Base-by-base conservation (phyloP, 92 coral and sea anemone species). In the Epizoanthus illoricatus region DNA sequence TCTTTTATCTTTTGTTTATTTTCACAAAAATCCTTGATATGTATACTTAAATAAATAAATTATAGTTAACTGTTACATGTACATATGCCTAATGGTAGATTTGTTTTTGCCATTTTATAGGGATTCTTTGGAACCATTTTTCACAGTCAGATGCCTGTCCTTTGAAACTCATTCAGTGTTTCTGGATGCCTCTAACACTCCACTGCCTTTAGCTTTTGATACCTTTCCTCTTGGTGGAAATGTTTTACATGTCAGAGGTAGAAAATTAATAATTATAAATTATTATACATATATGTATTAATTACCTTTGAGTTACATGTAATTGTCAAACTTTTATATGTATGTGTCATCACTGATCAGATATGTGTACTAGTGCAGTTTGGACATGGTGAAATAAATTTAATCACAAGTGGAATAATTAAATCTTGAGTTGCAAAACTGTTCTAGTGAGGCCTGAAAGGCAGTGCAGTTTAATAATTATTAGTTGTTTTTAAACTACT, bases 211-310 rank as follows among this genome's bases (percentile, higher is more conserved):
- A 65, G 99, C 99, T 6, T 97, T 97, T 85, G 99, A 97, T 67
- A 94, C 99, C 18, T 97, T 91, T 75, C 99, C 99, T 4, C 87
- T 97, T 84, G 95, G 99, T 52, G 99, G 99, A 49, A 97, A 92
- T 74, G 81, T 87, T 16, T 89, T 97, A 7, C 99, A 97, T 81
- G 88, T 97, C 60, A 78, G 91, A 94, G 99, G 99, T 97, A 84
- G 0, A 90, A 28, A 28, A 28, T 28, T 28, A 28, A 28, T 28
- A 28, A 28, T 28, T 28, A 28, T 28, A 28, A 28, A 1, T 28
- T 28, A 28, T 28, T 28, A 28, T 28, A 28, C 36, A 28, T 28
- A 28, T 28, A 28, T 28, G 36, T 28, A 28, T 28, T 28, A 28
- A 1, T 28, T 2, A 28, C 36, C 36, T 28, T 28, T 28, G 36